Percentiles rank a stretch among this genome's conserved stretches.
phyloP scores from a whole-genome alignment of 2,113 vertebrate genomes.

The Xiphophorus hellerii region DNA sequence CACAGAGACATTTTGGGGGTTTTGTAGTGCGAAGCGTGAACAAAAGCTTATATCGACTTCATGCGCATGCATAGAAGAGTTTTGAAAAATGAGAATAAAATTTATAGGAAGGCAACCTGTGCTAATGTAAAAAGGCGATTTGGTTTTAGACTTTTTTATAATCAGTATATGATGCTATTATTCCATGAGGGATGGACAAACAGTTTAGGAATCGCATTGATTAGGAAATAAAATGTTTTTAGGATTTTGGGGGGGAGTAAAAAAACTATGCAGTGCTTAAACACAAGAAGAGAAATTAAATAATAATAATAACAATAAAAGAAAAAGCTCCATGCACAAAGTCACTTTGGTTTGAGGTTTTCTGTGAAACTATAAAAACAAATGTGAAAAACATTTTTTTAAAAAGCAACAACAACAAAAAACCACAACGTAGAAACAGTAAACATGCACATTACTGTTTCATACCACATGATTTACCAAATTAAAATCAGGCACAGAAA shows the following conservation, averaged over 20 bases:
- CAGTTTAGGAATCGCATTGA: neutral
- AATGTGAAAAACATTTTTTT: neutral
- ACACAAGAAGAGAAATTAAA: neutral
- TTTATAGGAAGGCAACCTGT: neutral
- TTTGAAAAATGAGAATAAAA: neutral
- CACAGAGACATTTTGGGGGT: conserved; percentile 49
- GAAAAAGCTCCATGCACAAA: no score
- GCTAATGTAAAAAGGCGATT: conserved; percentile 6
- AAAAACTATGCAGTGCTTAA: neutral
- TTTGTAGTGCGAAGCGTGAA: neutral
- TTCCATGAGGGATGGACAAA: neutral
- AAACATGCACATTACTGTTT: neutral
- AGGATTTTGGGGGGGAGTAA: neutral
- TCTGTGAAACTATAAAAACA: neutral
- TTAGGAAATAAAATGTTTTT: neutral
- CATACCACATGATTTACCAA: neutral
- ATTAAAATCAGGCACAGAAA: neutral
- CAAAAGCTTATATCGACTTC: neutral
- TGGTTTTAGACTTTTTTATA: conserved; percentile 17
- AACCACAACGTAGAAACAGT: neutral
- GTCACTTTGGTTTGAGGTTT: no score
- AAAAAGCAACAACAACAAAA: neutral
- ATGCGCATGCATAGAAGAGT: neutral
- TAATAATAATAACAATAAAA: neutral
- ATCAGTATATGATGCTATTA: conserved; percentile 5